Percentiles rank a stretch among this genome's conserved stretches.
Conservation (phyloP, 2,888 invertebrate species). For the Mythimna lalbum region DNA sequence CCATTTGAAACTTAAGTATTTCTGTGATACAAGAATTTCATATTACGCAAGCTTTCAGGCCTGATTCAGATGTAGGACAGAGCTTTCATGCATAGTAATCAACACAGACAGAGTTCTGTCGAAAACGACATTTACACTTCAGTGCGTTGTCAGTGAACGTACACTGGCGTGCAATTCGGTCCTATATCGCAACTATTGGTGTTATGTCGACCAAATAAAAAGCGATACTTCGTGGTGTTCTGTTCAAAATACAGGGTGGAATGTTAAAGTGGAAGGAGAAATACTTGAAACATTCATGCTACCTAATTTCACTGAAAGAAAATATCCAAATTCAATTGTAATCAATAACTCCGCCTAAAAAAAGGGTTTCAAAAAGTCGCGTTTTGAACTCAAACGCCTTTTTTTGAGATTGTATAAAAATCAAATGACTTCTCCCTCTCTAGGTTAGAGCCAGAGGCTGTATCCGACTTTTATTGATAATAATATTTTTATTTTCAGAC, state of each 20-base stretch:
- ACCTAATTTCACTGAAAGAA: not conserved
- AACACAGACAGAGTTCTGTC: not conserved
- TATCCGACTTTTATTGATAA: too few species aligned
- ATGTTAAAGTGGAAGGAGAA: not conserved
- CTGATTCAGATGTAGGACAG: not conserved
- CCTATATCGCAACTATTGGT: slow-evolving; percentile 9
- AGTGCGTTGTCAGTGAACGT: slow-evolving; percentile 12
- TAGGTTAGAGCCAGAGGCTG: too few species aligned
- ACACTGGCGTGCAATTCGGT: not conserved
- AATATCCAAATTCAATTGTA: too few species aligned
- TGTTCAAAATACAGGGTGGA: not conserved
- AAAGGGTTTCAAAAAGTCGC: not conserved
- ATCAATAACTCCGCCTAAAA: too few species aligned
- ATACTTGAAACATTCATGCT: too few species aligned
- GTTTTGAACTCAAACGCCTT: not conserved
- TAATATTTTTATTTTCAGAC: too few species aligned
- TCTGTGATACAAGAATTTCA: not conserved
- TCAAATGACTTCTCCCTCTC: too few species aligned
- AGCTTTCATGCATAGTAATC: slow-evolving; percentile 2
- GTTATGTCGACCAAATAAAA: slow-evolving; percentile 2
- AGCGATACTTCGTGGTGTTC: not conserved
- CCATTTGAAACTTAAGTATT: not conserved
- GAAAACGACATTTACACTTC: slow-evolving; percentile 34
- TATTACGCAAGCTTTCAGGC: not conserved
- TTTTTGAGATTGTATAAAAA: too few species aligned